Evolutionary conservation across 2,888 invertebrate genomes (phyloP).

Genomic region (Lithophane socia): DNA sequence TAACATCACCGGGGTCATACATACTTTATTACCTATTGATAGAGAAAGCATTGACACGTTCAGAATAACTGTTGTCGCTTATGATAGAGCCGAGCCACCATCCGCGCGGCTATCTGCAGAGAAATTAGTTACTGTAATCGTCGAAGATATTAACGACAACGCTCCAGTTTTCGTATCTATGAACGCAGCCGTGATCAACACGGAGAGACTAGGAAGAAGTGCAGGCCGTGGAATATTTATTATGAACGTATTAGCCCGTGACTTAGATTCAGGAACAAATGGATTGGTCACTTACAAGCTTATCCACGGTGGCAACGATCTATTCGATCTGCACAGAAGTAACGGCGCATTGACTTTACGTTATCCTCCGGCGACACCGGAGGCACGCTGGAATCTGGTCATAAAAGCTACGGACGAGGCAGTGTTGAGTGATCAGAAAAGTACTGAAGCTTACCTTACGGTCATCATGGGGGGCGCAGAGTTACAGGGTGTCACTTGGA

Average conservation of each 20-base stretch:
- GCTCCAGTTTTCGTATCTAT: constrained; percentile 97
- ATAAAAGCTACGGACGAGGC: constrained; percentile 98
- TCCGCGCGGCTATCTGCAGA: constrained; percentile 95
- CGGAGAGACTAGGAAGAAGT: constrained; percentile 86
- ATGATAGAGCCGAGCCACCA: constrained; percentile 95
- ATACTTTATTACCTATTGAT: constrained; percentile 96
- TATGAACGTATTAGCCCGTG: constrained; percentile 95
- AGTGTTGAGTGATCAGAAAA: constrained; percentile 96
- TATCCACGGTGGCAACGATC: constrained; percentile 94
- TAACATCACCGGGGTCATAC: constrained; percentile 96
- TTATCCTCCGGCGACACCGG: constrained; percentile 90
- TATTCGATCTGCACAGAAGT: constrained; percentile 95
- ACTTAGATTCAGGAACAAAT: constrained; percentile 97
- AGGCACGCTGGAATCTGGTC: constrained; percentile 95
- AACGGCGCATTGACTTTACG: constrained; percentile 93
- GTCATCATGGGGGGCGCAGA: constrained; percentile 93
- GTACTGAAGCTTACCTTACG: constrained; percentile 96
- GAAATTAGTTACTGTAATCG: constrained; percentile 97
- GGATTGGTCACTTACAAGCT: constrained; percentile 97
- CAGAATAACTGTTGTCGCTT: constrained; percentile 96
- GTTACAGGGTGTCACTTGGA: constrained; percentile 91
- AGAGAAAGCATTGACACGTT: constrained; percentile 97
- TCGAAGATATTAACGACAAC: constrained; percentile 98
- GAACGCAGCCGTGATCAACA: constrained; percentile 96
- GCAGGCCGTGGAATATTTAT: constrained; percentile 92